phyloP scores from a whole-genome alignment of 2,113 vertebrate species.

The Gadus macrocephalus region DNA sequence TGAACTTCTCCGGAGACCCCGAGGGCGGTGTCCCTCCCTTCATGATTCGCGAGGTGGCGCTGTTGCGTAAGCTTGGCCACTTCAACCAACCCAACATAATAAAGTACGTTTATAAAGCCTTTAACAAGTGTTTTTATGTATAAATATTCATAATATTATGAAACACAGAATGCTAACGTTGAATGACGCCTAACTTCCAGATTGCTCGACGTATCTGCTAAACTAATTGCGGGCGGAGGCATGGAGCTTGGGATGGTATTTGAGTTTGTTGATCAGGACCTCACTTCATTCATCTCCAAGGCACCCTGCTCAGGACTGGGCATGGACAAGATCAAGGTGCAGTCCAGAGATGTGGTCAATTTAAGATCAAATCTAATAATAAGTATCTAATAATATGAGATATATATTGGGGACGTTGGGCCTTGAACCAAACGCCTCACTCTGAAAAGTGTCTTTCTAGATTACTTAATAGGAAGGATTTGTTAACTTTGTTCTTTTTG shows the following conservation, averaged over 20 bases:
- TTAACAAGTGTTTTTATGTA: neutral
- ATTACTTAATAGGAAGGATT: too few relatives aligned
- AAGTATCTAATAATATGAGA: too few relatives aligned
- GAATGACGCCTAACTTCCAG: slow-evolving; percentile 34
- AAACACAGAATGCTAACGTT: neutral
- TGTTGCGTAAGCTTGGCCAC: slow-evolving; percentile 61
- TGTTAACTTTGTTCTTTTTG: too few relatives aligned
- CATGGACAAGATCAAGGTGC: slow-evolving; percentile 63
- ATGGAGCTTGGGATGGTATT: slow-evolving; percentile 71
- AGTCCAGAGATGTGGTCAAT: neutral
- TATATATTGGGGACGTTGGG: too few relatives aligned
- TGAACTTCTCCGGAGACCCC: slow-evolving; percentile 42
- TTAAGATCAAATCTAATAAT: too few relatives aligned
- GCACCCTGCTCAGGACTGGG: slow-evolving; percentile 57
- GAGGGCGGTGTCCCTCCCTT: slow-evolving; percentile 64
- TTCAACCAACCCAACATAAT: slow-evolving; percentile 74
- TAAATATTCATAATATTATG: neutral
- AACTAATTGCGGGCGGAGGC: slow-evolving; percentile 7
- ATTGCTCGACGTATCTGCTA: slow-evolving; percentile 62
- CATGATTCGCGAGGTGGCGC: slow-evolving; percentile 74
- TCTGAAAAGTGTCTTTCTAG: too few relatives aligned
- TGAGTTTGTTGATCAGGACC: slow-evolving; percentile 77
- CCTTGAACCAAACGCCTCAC: too few relatives aligned
- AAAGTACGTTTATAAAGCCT: slow-evolving; percentile 50
- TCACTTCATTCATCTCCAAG: slow-evolving; percentile 65